Percentiles rank a stretch among this genome's conserved stretches.
phyloP scores from a whole-genome alignment of 1,140 invertebrate species.

The Hyles euphorbiae region DNA sequence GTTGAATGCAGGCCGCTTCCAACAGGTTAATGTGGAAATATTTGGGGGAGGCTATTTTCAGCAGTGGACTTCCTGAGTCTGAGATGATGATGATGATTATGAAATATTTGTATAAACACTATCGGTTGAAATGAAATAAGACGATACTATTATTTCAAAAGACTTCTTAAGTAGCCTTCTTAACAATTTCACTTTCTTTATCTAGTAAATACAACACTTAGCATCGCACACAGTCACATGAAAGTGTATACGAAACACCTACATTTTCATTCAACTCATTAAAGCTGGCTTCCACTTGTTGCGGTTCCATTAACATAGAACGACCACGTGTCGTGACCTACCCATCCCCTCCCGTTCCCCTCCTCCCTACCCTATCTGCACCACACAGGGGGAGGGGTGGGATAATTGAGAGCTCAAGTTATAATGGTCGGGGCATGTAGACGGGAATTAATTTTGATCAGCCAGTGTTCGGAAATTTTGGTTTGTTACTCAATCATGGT shows the following conservation, averaged over 20 bases:
- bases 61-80: too few species aligned
- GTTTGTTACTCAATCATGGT: constrained; percentile 3
- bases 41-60: too few species aligned
- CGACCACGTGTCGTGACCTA: neutral
- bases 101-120: too few species aligned
- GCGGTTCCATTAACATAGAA: constrained; percentile 2
- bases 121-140: too few species aligned
- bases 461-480: constrained; percentile 1
- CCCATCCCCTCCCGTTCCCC: neutral
- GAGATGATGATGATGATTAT: too few species aligned
- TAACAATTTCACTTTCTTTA: too few species aligned
- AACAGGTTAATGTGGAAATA: too few species aligned
- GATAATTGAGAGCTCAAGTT: neutral
- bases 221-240: too few species aligned
- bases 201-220: too few species aligned
- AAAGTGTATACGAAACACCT: neutral
- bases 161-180: too few species aligned
- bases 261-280: constrained; percentile 3
- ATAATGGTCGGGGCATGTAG: neutral
- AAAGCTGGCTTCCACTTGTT: constrained; percentile 1
- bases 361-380: neutral
- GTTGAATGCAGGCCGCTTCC: too few species aligned
- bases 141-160: too few species aligned
- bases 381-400: neutral
- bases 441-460: constrained; percentile 2